These are phyloP conservation scores for Camarhynchus parvulus DNA, from an alignment of 2,113 vertebrate genomes.

Conservation along the genomic window DNA sequence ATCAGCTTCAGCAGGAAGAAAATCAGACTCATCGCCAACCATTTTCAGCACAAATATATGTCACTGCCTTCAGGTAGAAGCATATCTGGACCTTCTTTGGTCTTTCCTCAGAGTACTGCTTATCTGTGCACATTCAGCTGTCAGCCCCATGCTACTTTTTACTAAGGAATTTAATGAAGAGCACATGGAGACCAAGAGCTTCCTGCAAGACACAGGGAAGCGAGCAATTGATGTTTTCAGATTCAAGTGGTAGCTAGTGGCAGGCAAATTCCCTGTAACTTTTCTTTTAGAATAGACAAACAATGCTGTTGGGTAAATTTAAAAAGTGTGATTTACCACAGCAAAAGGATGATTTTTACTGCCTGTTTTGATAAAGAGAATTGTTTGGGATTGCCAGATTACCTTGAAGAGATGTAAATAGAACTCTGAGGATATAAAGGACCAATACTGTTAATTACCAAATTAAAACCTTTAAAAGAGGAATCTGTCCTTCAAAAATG, in stretches of 20 bases:
- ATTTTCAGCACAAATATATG: not conserved
- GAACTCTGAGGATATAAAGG: not conserved
- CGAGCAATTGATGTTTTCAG: not conserved
- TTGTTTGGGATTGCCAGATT: not conserved
- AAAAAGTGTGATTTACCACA: not conserved
- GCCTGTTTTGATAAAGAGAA: not conserved
- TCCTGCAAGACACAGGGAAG: not conserved
- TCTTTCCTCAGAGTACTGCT: not conserved
- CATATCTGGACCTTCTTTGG: not conserved
- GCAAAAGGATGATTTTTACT: not conserved
- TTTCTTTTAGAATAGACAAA: not conserved
- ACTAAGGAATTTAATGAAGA: not conserved
- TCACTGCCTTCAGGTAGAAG: not conserved
- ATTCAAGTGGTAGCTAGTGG: not conserved
- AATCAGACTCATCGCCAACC: not conserved
- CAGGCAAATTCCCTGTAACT: not conserved
- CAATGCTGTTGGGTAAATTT: not conserved
- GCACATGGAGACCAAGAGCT: not conserved
- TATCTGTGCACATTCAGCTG: conserved; percentile 16
- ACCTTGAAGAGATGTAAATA: not conserved
- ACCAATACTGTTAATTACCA: not conserved
- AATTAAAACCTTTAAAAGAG: not conserved
- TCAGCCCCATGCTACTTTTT: not conserved
- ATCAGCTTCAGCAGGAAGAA: not conserved
- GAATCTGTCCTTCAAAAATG: not conserved